Base-by-base conservation (phyloP, 2,888 invertebrate genomes). In the Platynereis dumerilii region DNA sequence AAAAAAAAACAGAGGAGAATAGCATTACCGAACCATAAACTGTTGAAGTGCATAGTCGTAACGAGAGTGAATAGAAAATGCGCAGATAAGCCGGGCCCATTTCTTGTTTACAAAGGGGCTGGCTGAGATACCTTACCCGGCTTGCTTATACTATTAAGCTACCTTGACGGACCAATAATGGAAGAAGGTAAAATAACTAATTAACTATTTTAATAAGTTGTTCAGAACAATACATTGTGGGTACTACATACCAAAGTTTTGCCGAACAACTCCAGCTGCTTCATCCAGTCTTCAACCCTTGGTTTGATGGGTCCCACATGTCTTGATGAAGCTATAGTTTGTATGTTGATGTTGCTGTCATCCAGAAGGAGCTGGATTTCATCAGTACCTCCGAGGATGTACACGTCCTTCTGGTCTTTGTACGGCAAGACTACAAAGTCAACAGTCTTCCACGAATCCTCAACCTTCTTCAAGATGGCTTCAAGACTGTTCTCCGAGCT, bases 401-500 rank as follows among this genome's bases (percentile, higher is more conserved):
- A 94, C 0, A 93, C 90, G 79, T 95, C 94, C 74, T 91, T 91
- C 0, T 89, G 86, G 72, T 94, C 93, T 76, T 92, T 92, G 84
- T 94, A 91, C 0, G 88, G 86, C 0, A 92, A 80, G 0, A 94
- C 90, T 0, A 89, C 87, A 73, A 94, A 91, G 78, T 94, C 92
- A 1, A 92, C 86, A 0, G 89, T 85, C 73, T 92, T 91, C 94
- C 94, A 95, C 1, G 90, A 86, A 72, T 91, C 91, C 83, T 94
- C 93, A 52, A 94, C 91, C 87, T 91, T 92, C 77, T 90, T 91
- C 5, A 95, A 85, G 77, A 94, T 87, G 7, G 86, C 85, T 83
- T 95, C 94, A 15, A 95, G 87, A 5, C 91, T 90, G 2, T 91
- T 90, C 81, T 96, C 95, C 1, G 94, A 93, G 74, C 92, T 93